Evolutionary conservation across 1,140 invertebrate genomes (phyloP), one percentile per base, ranked within the genome.

Genomic region (Ceratosolen fusciceps): DNA sequence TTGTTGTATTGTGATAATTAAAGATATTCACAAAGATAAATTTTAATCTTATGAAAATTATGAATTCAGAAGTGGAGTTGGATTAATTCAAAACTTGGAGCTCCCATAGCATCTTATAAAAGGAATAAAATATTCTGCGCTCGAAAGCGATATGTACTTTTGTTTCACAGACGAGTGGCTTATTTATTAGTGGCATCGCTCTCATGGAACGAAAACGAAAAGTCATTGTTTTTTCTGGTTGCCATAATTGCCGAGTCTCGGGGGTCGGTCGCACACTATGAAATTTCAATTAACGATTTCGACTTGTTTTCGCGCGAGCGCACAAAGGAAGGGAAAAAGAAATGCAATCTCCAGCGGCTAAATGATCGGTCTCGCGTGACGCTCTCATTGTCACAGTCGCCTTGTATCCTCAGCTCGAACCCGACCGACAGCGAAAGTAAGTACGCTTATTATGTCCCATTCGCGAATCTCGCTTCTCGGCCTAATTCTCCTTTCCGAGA

Each of bases 241-340:
- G 34, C 9, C 9, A 19, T 19, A 37, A 52, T 54, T 67, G 31
- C 19, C 24, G 19, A 16, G 1, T 14, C 8, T 10, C 74, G 5
- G 12, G 56, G 12, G 16, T 24, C 60, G 21, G 7, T 10, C 70
- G 49, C 9, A 49, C 60, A 47, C 47, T 60, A 70, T 54, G 76
- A 72, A 72, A 78, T 78, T 72, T 43, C 76, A 78, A 78, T 78
- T 72, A 78, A 60, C 56, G 54, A 60, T 62, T 71, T 65, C 56
- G 43, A 78, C 43, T 43, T 16, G 26, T 58, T 60, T 71, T 58
- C 21, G 39, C 34, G 7, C 65, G 47, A 19, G 74, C 10, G 21
- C 16, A 77, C 14, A 21, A 24, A 24, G 0, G 26, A 16, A 9
- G 26, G 52, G 43, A 34, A 68, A 54, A 77, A 71, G 75, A 77